Evolutionary conservation across 2,797 vertebrate genomes (phyloP), one percentile per base, ranked within the genome.

Genomic region (Neosalanx taihuensis): DNA sequence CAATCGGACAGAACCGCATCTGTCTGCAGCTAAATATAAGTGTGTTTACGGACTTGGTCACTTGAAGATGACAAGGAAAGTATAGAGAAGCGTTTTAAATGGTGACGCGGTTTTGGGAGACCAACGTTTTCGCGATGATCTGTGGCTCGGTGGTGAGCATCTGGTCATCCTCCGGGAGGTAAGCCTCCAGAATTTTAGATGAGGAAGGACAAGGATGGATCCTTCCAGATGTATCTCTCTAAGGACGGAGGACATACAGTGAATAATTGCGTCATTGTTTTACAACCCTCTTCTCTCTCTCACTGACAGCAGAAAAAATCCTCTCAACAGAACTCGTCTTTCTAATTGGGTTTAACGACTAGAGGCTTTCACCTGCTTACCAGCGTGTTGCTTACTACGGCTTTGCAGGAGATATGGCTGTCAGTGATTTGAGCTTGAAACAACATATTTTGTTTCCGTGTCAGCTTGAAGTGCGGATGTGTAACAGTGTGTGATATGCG

Each of bases 1-100:
- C 29, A 35, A 68, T 29, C 57, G 66, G 65, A 67, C 65, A 67
- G 5, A 23, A 26, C 17, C n/a, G 17, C 18, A 31, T 67, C 64
- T 51, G 70, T 46, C 70, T 29, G 17, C n/a, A 15, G 51, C 61
- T 69, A 60, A 76, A 72, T 49, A 76, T 69, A 69, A 53, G 67
- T 51, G 49, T 46, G 41, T 72, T 62, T 76, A 31, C 35, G 46
- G 64, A 59, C 30, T 29, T 67, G 66, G 30, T 33, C 66, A 33
- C 35, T 59, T 58, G 35, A 60, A 51, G 58, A 35, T 37, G 70
- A 64, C 61, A 56, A 60, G 60, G 4, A 56, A 63, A 35, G 30
- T 57, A 64, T 31, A 71, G 12, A n/a, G 60, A 18, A 63, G 20
- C 49, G 5, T 37, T 62, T 37, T 56, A 12, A 64, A 33, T 23